Percentiles rank a stretch among this genome's conserved stretches.
Evolutionary conservation across 1,140 invertebrate genomes (phyloP).

Genomic region (Gerris buenoi): DNA sequence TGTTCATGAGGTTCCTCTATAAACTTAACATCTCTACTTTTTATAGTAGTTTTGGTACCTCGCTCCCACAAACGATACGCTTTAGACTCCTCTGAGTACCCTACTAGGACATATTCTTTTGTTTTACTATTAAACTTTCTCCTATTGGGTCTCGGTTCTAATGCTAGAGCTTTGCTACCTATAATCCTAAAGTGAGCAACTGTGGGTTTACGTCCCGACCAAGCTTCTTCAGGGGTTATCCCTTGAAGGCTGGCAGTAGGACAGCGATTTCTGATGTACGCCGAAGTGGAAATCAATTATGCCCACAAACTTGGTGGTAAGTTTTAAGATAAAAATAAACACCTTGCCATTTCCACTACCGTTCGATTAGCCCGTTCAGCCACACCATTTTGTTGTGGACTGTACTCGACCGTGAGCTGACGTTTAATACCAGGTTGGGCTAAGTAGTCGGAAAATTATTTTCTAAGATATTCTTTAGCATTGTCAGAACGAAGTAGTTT

Average conservation of each 20-base stretch:
- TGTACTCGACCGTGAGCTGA: conserved; percentile 24
- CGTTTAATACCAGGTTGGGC: too few relatives aligned
- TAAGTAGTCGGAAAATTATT: conserved; percentile 14
- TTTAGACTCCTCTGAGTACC: conserved; percentile 7
- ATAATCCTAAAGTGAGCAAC: conserved; percentile 14
- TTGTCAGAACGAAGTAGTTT: too few relatives aligned
- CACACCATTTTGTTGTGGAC: conserved; percentile 30
- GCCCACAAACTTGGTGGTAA: conserved; percentile 18
- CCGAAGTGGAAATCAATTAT: conserved; percentile 24
- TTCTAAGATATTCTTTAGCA: too few relatives aligned
- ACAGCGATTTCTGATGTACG: conserved; percentile 31
- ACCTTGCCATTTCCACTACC: conserved; percentile 24
- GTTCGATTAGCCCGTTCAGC: conserved; percentile 27
- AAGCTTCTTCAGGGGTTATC: too few relatives aligned
- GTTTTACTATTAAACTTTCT: conserved; percentile 22
- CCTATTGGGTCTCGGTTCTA: conserved; percentile 18
- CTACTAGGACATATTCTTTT: conserved; percentile 23
- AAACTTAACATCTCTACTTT: conserved; percentile 2
- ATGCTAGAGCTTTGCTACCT: too few relatives aligned
- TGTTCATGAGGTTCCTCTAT: too few relatives aligned
- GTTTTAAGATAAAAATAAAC: conserved; percentile 19
- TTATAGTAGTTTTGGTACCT: background rate
- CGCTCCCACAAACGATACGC: conserved; percentile 1
- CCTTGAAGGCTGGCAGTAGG: too few relatives aligned
- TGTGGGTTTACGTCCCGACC: conserved; percentile 24